These are phyloP conservation scores for Mamestra configurata DNA, from an alignment of 1,140 invertebrate species.

Conservation along the genomic window DNA sequence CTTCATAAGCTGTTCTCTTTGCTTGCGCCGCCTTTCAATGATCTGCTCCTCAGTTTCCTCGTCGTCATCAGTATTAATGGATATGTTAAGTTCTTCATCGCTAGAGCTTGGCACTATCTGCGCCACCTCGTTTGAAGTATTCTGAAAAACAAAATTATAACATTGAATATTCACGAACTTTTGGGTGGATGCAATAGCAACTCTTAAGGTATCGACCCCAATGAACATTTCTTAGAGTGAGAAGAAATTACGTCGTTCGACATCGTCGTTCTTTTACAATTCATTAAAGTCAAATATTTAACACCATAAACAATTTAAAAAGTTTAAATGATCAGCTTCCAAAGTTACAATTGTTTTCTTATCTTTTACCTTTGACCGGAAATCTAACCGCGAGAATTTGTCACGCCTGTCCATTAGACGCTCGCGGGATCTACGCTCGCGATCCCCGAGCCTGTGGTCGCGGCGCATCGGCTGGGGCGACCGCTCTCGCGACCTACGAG, in stretches of 20 bases:
- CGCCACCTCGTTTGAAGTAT: constrained; percentile 94
- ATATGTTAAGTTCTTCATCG: constrained; percentile 90
- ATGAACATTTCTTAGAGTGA: background rate
- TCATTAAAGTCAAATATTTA: background rate
- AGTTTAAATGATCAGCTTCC: background rate
- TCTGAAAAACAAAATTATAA: constrained; percentile 86
- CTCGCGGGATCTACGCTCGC: constrained; percentile 72
- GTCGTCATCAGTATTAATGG: constrained; percentile 95
- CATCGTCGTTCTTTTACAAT: background rate
- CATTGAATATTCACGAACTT: background rate
- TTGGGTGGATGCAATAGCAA: too few relatives aligned
- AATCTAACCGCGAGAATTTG: constrained; percentile 57
- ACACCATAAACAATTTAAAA: background rate
- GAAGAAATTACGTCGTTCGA: background rate
- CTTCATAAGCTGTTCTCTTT: constrained; percentile 96
- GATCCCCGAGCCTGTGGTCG: constrained; percentile 60
- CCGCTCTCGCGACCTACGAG: constrained; percentile 69
- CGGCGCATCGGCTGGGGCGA: constrained; percentile 58
- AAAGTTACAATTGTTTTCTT: background rate
- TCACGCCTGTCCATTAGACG: constrained; percentile 72
- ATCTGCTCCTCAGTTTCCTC: constrained; percentile 98
- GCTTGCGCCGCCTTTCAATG: constrained; percentile 96
- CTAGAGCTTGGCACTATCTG: constrained; percentile 86
- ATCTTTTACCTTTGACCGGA: constrained; percentile 67
- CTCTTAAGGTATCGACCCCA: too few relatives aligned